Percentiles rank a stretch among this genome's conserved stretches.
Conservation (phyloP, 2,797 vertebrate species). For the Micromesistius poutassou region DNA sequence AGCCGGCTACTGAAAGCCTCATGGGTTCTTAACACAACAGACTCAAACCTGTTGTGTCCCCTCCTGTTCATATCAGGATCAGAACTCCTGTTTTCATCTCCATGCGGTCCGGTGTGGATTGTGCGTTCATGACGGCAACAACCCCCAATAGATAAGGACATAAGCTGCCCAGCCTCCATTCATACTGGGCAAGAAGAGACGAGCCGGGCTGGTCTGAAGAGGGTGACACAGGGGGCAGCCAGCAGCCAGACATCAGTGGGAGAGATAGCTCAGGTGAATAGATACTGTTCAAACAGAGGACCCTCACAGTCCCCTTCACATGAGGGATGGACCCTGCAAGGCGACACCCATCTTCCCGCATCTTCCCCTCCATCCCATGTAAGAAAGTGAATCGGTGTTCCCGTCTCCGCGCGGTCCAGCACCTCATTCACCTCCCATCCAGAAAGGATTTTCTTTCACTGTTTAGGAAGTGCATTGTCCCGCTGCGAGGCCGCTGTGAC, state of each 20-base stretch:
- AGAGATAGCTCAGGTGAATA: slow-evolving; percentile 44
- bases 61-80: neutral
- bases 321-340: slow-evolving; percentile 60
- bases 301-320: slow-evolving; percentile 57
- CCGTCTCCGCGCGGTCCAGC: slow-evolving; percentile 26
- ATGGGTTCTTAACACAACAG: neutral
- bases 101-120: neutral
- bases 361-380: slow-evolving; percentile 56
- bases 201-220: slow-evolving; percentile 36
- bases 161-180: slow-evolving; percentile 40
- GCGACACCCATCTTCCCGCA: slow-evolving; percentile 57
- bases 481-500: slow-evolving; percentile 66
- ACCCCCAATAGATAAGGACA: slow-evolving; percentile 9
- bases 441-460: slow-evolving; percentile 70
- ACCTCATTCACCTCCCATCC: slow-evolving; percentile 66
- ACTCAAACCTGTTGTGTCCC: neutral
- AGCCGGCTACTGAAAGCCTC: neutral
- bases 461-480: slow-evolving; percentile 71
- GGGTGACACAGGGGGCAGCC: slow-evolving; percentile 64
- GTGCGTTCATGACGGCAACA: slow-evolving; percentile 8
- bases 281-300: slow-evolving; percentile 47
- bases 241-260: slow-evolving; percentile 43
- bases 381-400: slow-evolving; percentile 61
- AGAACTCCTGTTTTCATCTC: neutral
- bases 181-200: slow-evolving; percentile 29